Evolutionary conservation across 1,140 invertebrate genomes (phyloP).

Genomic region (Brachionus plicatilis): DNA sequence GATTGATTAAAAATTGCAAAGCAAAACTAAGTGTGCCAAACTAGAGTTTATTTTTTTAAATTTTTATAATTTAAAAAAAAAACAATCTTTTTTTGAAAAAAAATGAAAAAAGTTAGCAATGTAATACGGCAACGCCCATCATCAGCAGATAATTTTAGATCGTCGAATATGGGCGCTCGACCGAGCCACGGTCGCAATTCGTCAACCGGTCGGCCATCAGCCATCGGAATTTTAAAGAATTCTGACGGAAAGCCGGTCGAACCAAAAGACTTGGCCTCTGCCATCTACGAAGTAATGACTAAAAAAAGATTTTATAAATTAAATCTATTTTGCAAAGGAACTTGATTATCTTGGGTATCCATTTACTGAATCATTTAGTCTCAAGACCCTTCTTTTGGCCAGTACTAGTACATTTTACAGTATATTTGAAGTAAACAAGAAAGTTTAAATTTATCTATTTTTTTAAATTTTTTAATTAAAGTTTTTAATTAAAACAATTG

Average conservation of each 20-base stretch:
- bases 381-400: slow-evolving; percentile 11
- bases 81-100: background rate
- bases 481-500: slow-evolving; percentile 30
- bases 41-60: background rate
- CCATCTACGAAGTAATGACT: background rate
- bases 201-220: background rate
- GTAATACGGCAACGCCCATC: background rate
- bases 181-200: background rate
- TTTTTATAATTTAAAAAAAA: background rate
- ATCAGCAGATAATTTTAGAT: slow-evolving; percentile 22
- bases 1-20: too few relatives aligned
- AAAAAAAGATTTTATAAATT: background rate
- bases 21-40: too few relatives aligned
- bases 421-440: slow-evolving; percentile 6
- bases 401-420: slow-evolving; percentile 14
- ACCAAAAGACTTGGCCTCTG: background rate
- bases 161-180: background rate
- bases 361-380: background rate
- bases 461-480: background rate
- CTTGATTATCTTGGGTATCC: background rate
- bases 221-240: background rate
- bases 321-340: background rate
- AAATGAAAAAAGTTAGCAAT: background rate
- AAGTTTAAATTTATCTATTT: background rate
- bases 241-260: background rate